A percentile compares a stretch with the other conserved stretches of the same genome.
Conservation (phyloP, 2,797 vertebrate genomes). For the Acanthurus tractus region DNA sequence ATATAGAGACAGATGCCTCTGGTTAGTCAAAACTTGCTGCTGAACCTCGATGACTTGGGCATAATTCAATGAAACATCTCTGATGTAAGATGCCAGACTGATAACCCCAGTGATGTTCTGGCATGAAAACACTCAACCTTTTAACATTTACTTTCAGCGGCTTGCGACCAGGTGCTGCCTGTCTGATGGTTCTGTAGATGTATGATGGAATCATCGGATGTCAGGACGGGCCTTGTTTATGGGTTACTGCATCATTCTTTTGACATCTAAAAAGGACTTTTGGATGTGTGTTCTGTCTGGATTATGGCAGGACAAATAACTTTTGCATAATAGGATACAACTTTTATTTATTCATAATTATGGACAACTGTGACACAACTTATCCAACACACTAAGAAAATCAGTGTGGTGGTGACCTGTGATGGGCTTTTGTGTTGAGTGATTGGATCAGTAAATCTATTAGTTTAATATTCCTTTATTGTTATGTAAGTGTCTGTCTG, state of each 20-base stretch:
- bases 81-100: conserved; percentile 48
- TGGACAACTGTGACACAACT: background rate
- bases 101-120: conserved; percentile 28
- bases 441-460: background rate
- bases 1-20: conserved; percentile 10
- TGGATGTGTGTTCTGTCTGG: background rate
- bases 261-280: conserved; percentile 29
- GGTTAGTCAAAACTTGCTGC: conserved; percentile 12
- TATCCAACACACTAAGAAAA: background rate
- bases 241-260: conserved; percentile 53
- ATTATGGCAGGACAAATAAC: background rate
- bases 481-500: background rate
- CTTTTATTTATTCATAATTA: background rate
- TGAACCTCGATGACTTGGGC: conserved; percentile 32
- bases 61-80: conserved; percentile 44
- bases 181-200: conserved; percentile 26
- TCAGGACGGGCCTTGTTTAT: conserved; percentile 15
- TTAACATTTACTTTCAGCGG: conserved; percentile 51
- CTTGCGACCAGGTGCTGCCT: conserved; percentile 49
- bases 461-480: background rate
- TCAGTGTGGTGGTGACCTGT: background rate
- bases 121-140: conserved; percentile 29
- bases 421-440: background rate
- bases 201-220: conserved; percentile 23
- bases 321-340: background rate